Percentiles rank a stretch among this genome's conserved stretches.
Conservation (phyloP, 1,140 invertebrate species). For the Ostrea edulis region DNA sequence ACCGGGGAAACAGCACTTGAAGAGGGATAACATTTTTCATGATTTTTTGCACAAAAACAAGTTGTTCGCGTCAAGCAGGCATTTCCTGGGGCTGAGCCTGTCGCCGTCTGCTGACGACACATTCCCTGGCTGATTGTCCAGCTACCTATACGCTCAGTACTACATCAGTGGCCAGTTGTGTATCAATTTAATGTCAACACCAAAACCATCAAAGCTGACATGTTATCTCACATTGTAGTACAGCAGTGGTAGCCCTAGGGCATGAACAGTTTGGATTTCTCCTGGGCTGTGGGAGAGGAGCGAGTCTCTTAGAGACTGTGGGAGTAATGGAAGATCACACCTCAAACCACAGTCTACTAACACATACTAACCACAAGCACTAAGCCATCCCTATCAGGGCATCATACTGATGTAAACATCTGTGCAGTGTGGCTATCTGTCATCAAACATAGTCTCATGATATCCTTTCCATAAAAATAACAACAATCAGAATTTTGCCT, state of each 20-base stretch:
- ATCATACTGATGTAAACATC: background rate
- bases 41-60: slow-evolving; percentile 35
- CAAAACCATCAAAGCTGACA: slow-evolving; percentile 25
- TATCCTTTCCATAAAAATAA: background rate
- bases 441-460: background rate
- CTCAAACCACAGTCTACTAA: background rate
- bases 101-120: background rate
- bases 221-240: slow-evolving; percentile 14
- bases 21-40: slow-evolving; percentile 25
- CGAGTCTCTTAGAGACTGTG: background rate
- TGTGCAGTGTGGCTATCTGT: background rate
- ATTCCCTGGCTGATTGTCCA: background rate
- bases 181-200: slow-evolving; percentile 35
- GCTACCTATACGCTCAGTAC: background rate
- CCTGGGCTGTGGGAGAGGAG: background rate
- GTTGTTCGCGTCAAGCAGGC: slow-evolving; percentile 20
- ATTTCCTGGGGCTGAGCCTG: slow-evolving; percentile 21
- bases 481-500: background rate
- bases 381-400: background rate
- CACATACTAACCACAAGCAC: background rate
- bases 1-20: background rate
- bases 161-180: slow-evolving; percentile 16
- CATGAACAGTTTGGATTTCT: background rate
- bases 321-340: slow-evolving; percentile 32
- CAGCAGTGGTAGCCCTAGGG: background rate